Percentiles rank a stretch among this genome's conserved stretches.
phyloP scores from a whole-genome alignment of 2,797 vertebrate species.

The Pangasius mekongensis region DNA sequence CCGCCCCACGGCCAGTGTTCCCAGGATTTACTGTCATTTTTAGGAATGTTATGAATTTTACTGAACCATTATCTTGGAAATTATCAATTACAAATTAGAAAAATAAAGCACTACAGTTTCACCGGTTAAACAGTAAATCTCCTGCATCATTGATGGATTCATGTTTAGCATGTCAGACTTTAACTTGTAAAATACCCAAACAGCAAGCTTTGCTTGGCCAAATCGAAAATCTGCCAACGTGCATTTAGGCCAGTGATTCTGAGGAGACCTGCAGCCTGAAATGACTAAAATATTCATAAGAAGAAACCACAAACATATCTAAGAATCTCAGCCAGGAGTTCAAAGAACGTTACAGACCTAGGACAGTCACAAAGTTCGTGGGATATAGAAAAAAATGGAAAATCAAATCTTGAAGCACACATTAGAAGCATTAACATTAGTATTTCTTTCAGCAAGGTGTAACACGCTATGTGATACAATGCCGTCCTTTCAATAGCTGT shows the following conservation, averaged over 20 bases:
- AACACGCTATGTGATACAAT: neutral
- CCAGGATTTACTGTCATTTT: neutral
- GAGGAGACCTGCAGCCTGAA: neutral
- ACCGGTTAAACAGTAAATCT: neutral
- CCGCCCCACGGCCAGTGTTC: neutral
- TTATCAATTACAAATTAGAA: neutral
- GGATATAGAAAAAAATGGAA: neutral
- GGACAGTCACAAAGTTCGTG: neutral
- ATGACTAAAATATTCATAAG: slow-evolving; percentile 2
- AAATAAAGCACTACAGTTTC: neutral
- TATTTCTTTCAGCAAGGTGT: neutral
- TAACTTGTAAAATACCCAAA: neutral
- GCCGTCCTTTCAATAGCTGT: neutral
- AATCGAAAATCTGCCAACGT: slow-evolving; percentile 16
- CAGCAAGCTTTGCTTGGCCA: slow-evolving; percentile 1
- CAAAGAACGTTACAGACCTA: neutral
- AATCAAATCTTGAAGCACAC: neutral
- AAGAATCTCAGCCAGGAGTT: slow-evolving; percentile 2
- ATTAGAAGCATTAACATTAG: neutral
- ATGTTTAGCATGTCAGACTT: neutral
- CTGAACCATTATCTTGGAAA: neutral
- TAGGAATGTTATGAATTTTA: neutral
- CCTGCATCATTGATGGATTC: neutral
- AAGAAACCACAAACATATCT: neutral
- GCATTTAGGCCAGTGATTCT: slow-evolving; percentile 25